Evolutionary conservation across 1,140 invertebrate species (phyloP), one percentile per base, ranked within the genome.

Genomic region (Magallana angulata): DNA sequence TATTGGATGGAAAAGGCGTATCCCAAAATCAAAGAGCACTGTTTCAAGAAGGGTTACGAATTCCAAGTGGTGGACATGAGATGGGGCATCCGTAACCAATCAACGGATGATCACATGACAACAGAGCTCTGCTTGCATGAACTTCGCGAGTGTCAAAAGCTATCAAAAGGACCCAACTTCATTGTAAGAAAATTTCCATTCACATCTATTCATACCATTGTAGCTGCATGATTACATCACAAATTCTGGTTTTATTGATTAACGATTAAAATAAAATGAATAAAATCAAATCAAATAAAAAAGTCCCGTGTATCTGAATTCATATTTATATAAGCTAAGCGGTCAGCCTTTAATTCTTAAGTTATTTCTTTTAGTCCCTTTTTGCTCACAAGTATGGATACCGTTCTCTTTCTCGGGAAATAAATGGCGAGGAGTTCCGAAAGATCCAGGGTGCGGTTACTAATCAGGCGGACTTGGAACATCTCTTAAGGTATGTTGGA

Each of bases 1-100:
- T 98, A 98, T 0, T 93, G 99, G 24, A 99, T 99, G 98, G 98
- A 98, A n/a, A 97, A 99, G 94, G 98, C 98, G 88, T 99, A 99
- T 95, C 98, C 98, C 0, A 97, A 97, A 93, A 96, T 99, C 83
- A 99, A 99, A 93, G 98, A 98, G 92, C 99, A 98, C 94, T 99
- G 98, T 57, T 89, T 87, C 62, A n/a, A 87, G 58, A 87, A 68
- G 82, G 91, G 89, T 4, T 88, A 89, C 36, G 89, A 91, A 57
- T 91, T 91, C 62, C 90, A 91, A 81, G 89, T 98, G 11, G 96
- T 96, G 0, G 95, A 96, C 95, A 93, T 91, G 91, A 96, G 98
- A 93, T 99, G 98, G 98, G 98, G 98, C 56, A 94, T 96, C 1
- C 88, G 95, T 80, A 98, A 99, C 92, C 98, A 99, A 95, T 98